These are phyloP conservation scores for Melanotaenia pygmaea DNA, from an alignment of 2,797 vertebrate genomes.

Conservation along the genomic window DNA sequence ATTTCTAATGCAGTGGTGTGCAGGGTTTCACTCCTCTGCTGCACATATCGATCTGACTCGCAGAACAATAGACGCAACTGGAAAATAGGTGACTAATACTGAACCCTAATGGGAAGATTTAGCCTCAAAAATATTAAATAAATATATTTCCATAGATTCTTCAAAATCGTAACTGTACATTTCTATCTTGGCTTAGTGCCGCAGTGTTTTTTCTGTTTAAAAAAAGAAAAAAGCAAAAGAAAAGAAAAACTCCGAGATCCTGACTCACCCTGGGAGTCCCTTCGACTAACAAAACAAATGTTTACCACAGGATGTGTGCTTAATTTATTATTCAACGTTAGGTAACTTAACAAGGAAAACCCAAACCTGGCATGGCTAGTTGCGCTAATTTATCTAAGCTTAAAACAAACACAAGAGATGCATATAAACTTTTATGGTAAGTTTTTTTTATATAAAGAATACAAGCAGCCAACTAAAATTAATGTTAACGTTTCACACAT, in stretches of 20 bases:
- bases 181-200: background rate
- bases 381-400: background rate
- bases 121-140: background rate
- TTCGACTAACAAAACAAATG: constrained; percentile 8
- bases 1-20: background rate
- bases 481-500: background rate
- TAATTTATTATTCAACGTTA: background rate
- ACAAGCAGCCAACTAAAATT: background rate
- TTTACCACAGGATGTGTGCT: constrained; percentile 35
- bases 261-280: constrained; percentile 21
- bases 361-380: background rate
- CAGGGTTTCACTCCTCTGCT: background rate
- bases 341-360: background rate
- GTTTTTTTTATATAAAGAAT: background rate
- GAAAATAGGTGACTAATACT: constrained; percentile 17
- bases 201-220: background rate
- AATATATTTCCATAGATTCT: background rate
- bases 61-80: constrained; percentile 33
- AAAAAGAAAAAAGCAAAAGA: too few species aligned
- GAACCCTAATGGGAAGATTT: background rate
- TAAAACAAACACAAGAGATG: constrained; percentile 8
- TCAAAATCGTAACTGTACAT: background rate
- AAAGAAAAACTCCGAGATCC: background rate
- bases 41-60: constrained; percentile 11
- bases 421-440: constrained; percentile 2